phyloP scores from a whole-genome alignment of 2,113 vertebrate genomes.

The Sphyrna mokarran region DNA sequence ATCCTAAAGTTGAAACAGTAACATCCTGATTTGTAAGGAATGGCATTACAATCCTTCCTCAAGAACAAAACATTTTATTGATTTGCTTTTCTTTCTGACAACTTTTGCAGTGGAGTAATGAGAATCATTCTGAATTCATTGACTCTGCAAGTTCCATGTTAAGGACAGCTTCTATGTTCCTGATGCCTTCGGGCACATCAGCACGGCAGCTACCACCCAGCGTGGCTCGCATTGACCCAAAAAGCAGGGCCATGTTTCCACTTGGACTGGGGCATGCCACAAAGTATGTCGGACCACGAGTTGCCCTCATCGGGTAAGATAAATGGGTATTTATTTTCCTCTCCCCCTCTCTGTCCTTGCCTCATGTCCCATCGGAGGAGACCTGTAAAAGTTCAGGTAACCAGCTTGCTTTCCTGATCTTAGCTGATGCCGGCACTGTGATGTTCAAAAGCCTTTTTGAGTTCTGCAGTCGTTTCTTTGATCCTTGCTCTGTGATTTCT shows the following conservation, averaged over 20 bases:
- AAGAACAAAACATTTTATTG: neutral
- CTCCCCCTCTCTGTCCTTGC: neutral
- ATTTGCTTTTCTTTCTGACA: neutral
- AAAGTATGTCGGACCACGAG: slow-evolving; percentile 78
- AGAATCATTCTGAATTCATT: slow-evolving; percentile 81
- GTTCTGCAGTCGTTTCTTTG: neutral
- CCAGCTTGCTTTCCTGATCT: neutral
- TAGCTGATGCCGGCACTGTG: no score
- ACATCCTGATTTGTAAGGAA: neutral
- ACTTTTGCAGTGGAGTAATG: slow-evolving; percentile 81
- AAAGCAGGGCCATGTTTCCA: slow-evolving; percentile 77
- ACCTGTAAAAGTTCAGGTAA: neutral
- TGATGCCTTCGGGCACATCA: slow-evolving; percentile 73
- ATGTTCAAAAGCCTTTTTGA: no score
- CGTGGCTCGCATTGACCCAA: slow-evolving; percentile 68
- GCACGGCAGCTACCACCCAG: slow-evolving; percentile 89
- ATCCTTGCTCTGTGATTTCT: neutral
- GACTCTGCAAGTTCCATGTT: slow-evolving; percentile 73
- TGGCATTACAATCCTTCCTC: neutral
- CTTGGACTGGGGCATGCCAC: slow-evolving; percentile 85
- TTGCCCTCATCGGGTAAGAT: slow-evolving; percentile 84
- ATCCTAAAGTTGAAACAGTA: no score
- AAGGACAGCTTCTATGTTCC: slow-evolving; percentile 61
- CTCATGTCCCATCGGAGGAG: neutral
- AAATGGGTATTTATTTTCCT: neutral